phyloP scores from a whole-genome alignment of 2,113 vertebrate species.

The Eurystomus gularis region DNA sequence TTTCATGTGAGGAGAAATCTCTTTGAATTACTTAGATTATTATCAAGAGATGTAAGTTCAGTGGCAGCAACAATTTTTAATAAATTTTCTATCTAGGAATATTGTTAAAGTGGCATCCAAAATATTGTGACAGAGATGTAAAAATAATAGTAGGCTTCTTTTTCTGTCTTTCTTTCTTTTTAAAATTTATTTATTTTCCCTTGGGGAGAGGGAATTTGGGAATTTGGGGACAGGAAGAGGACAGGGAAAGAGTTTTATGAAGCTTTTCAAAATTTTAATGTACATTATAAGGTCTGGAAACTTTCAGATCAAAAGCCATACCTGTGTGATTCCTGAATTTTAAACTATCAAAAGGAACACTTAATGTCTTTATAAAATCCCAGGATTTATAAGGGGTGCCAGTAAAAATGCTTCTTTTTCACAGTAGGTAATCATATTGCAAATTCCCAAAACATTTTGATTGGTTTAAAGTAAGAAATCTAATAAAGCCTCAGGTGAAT shows the following conservation, averaged over 20 bases:
- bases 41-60: conserved; percentile 17
- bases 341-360: neutral
- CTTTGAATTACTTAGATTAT: conserved; percentile 17
- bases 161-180: neutral
- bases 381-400: neutral
- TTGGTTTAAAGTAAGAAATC: neutral
- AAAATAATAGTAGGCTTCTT: neutral
- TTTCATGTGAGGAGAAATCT: conserved; percentile 1
- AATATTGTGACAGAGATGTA: neutral
- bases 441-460: neutral
- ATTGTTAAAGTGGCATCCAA: neutral
- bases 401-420: neutral
- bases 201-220: rapidly evolving
- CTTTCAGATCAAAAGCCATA: neutral
- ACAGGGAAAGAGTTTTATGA: neutral
- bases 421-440: neutral
- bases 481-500: neutral
- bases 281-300: neutral
- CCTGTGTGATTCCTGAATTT: neutral
- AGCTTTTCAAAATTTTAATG: neutral
- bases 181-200: neutral
- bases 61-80: neutral
- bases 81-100: neutral
- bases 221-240: neutral
- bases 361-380: neutral